Evolutionary conservation across 2,888 invertebrate species (phyloP).

Genomic region (Philopedon plagiatum): DNA sequence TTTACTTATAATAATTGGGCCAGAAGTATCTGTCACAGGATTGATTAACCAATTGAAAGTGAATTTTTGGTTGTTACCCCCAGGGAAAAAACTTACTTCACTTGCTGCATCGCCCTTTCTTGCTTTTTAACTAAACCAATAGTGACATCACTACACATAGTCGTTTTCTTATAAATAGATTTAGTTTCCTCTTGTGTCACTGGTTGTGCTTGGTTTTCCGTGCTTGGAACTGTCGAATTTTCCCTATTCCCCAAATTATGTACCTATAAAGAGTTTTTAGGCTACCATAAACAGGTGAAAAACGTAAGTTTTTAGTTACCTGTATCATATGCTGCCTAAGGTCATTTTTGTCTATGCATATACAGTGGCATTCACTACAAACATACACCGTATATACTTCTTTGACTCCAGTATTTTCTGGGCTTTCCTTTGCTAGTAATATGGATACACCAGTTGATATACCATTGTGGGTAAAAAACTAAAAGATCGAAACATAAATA

Average conservation of each 20-base stretch:
- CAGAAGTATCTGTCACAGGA: too few species aligned
- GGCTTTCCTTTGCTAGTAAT: slow-evolving; percentile 3
- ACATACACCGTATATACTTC: slow-evolving; percentile 65
- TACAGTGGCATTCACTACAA: slow-evolving; percentile 71
- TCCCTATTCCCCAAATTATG: slow-evolving; percentile 30
- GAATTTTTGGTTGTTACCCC: not conserved
- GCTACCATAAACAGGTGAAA: not conserved
- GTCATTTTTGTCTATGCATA: slow-evolving; percentile 68
- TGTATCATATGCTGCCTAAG: slow-evolving; percentile 72
- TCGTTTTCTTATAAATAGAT: slow-evolving; percentile 8
- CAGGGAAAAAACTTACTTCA: slow-evolving; percentile 56
- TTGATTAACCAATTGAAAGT: too few species aligned
- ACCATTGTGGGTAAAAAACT: slow-evolving; percentile 36
- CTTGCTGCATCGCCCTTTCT: slow-evolving; percentile 57
- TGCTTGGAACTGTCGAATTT: not conserved
- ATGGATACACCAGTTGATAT: slow-evolving; percentile 15
- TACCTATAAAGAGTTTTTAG: not conserved
- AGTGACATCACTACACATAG: slow-evolving; percentile 23
- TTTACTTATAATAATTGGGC: too few species aligned
- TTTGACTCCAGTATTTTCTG: slow-evolving; percentile 23
- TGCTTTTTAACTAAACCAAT: slow-evolving; percentile 57
- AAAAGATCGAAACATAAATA: too few species aligned
- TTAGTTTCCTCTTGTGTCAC: not conserved
- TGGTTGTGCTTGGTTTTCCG: not conserved
- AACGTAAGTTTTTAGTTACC: slow-evolving; percentile 53